Evolutionary conservation across 2,797 vertebrate species (phyloP).

Genomic region (Rousettus madagascariensis): DNA sequence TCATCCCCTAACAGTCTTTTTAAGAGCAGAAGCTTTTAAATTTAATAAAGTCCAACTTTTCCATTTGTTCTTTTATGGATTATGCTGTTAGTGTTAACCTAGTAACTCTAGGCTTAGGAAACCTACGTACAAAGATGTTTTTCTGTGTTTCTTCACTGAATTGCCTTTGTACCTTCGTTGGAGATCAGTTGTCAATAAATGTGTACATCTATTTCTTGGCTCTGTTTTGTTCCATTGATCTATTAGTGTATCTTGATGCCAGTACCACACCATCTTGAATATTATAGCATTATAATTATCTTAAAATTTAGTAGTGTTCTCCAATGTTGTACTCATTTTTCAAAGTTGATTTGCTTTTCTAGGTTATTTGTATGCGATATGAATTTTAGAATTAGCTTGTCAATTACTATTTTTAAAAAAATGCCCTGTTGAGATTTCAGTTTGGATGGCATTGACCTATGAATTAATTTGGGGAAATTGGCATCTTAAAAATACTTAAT

Average conservation of each 20-base stretch:
- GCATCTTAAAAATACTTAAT: background rate
- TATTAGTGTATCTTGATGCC: background rate
- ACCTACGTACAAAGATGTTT: background rate
- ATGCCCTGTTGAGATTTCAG: background rate
- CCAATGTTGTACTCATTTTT: background rate
- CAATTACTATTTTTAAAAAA: background rate
- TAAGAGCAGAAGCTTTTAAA: background rate
- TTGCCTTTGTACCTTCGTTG: background rate
- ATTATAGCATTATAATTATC: background rate
- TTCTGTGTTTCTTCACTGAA: background rate
- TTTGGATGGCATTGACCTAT: background rate
- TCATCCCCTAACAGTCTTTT: background rate
- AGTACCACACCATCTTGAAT: background rate
- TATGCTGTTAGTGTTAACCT: background rate
- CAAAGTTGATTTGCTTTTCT: background rate
- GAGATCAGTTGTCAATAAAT: background rate
- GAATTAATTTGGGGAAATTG: background rate
- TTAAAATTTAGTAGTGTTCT: background rate
- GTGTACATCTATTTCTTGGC: background rate
- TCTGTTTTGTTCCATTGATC: background rate
- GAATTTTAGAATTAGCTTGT: conserved; percentile 1
- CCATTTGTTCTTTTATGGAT: background rate
- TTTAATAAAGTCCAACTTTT: background rate
- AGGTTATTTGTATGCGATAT: background rate
- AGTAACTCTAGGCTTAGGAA: background rate